Base-by-base conservation (phyloP, 2,113 vertebrate species). In the Campylomormyrus tamandua region DNA sequence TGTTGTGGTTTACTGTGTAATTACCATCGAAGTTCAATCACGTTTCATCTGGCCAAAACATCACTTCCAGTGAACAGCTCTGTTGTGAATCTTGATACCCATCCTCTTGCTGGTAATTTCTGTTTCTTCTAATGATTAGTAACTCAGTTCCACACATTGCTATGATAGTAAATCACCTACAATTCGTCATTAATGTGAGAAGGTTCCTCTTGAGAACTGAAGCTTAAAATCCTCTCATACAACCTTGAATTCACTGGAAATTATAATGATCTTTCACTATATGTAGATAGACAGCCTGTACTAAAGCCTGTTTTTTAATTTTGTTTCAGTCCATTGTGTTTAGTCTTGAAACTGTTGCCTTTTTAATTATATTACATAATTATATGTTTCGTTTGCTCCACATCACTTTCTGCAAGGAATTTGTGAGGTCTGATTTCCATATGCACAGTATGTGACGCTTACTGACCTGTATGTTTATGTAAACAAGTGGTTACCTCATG, bases 1-100 rank as follows among this genome's bases (percentile, higher is more conserved):
- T 24, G 8, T 21, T 46, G 80, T n/a, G 48, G 8, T 53, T 31
- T 70, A 11, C 62, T 5, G 83, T 90, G 90, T 90, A 74, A 92
- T 70, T 31, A n/a, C 85, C 19, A 52, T 11, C 8, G 48, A 66
- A 86, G 56, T 90, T 90, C 39, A 70, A 66, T 42, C 45, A 52
- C 21, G 11, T 66, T 90, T 58, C 39, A 56, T 62, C 56, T 90
- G 89, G 3, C 49, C 35, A 48, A 46, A 45, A 53, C 53, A 2
- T 24, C 24, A 10, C 45, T 46, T 48, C 42, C 42, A 70, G 17
- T 31, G 42, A 62, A 85, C 13, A 13, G 15, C 35, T 27, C 8
- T 53, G 19, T 45, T 58, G 42, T 49, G 53, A 90, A 90, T 70
- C 48, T 48, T 90, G 10, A 90, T 74, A 90, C 2, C 45, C 53